Evolutionary conservation across 2,113 vertebrate species (phyloP).

Genomic region (Xiphophorus maculatus): DNA sequence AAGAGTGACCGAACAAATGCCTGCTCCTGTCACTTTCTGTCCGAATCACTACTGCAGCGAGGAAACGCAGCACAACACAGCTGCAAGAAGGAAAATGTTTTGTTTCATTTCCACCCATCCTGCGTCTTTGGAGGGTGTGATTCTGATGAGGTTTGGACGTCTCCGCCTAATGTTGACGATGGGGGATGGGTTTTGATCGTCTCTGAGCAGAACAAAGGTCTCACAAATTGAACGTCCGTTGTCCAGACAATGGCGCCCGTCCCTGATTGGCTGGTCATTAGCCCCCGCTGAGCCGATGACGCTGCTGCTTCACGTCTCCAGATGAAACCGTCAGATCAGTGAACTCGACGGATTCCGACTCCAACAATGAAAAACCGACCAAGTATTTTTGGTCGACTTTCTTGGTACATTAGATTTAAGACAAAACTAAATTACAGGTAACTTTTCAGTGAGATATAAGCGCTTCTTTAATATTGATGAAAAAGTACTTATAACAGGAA

Average conservation of each 20-base stretch:
- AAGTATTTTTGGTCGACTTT: too few relatives aligned
- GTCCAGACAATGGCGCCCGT: neutral
- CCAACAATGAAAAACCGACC: neutral
- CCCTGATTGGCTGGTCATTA: neutral
- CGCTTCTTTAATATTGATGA: too few relatives aligned
- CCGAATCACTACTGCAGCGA: neutral
- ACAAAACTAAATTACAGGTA: too few relatives aligned
- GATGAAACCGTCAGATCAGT: neutral
- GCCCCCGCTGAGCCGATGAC: neutral
- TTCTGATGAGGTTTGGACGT: neutral
- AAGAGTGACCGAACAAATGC: neutral
- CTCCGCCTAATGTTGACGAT: neutral
- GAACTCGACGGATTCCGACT: neutral
- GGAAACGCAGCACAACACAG: neutral
- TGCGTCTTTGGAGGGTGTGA: neutral
- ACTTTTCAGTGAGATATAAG: too few relatives aligned
- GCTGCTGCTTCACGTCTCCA: neutral
- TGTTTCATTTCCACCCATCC: too few relatives aligned
- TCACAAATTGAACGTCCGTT: neutral
- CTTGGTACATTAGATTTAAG: too few relatives aligned
- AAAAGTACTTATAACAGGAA: too few relatives aligned
- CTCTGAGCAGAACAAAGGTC: slow-evolving; percentile 1
- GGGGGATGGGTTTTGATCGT: neutral
- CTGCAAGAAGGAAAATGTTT: neutral
- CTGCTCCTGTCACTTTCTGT: neutral